phyloP scores from a whole-genome alignment of 2,888 invertebrate genomes.

The Heteropelma amictum region DNA sequence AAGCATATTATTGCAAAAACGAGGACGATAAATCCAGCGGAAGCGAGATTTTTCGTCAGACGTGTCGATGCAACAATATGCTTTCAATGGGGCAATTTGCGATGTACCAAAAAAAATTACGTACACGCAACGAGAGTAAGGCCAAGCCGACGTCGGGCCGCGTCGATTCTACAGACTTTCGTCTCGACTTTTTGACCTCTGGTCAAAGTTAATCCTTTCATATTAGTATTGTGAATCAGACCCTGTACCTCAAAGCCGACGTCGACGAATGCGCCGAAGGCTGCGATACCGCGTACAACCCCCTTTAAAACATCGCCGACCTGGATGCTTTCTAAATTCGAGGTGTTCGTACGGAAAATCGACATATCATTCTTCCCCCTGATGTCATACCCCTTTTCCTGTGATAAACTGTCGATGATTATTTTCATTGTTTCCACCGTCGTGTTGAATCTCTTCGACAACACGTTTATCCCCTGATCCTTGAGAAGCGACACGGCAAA shows the following conservation, averaged over 20 bases:
- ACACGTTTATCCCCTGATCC: constrained; percentile 56
- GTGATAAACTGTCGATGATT: constrained; percentile 86
- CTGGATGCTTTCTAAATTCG: constrained; percentile 83
- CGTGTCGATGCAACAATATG: too few relatives aligned
- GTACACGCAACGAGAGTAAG: too few relatives aligned
- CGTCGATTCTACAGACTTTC: constrained; percentile 81
- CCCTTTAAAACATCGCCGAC: constrained; percentile 84
- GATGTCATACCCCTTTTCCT: constrained; percentile 86
- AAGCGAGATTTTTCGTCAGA: too few relatives aligned
- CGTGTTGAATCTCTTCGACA: constrained; percentile 80
- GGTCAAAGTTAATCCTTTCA: constrained; percentile 80
- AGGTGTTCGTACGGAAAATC: constrained; percentile 87
- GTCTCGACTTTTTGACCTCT: constrained; percentile 86
- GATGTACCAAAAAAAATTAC: too few relatives aligned
- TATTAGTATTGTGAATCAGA: constrained; percentile 83
- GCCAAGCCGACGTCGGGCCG: constrained; percentile 80
- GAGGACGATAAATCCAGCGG: too few relatives aligned
- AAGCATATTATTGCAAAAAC: too few relatives aligned
- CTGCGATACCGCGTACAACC: constrained; percentile 90
- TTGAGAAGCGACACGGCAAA: constrained; percentile 45
- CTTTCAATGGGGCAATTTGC: too few relatives aligned
- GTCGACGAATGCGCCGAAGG: constrained; percentile 96
- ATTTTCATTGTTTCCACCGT: constrained; percentile 83
- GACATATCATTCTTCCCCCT: constrained; percentile 84
- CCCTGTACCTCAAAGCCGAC: constrained; percentile 87